Percentiles rank a stretch among this genome's conserved stretches.
phyloP scores from a whole-genome alignment of 2,797 vertebrate genomes.

The Onychomys torridus region DNA sequence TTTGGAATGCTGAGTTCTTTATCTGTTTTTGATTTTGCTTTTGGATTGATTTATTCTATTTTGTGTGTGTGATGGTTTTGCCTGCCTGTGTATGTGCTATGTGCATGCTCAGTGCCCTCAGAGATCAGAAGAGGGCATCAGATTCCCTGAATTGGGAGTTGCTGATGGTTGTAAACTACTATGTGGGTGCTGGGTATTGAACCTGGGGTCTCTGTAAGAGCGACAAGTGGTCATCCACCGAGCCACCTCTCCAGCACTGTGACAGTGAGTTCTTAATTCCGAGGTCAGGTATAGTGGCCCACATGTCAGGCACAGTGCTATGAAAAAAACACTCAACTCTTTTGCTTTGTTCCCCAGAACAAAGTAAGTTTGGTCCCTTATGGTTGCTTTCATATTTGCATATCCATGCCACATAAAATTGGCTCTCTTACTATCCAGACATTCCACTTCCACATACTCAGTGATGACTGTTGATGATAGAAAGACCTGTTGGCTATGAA shows the following conservation, averaged over 20 bases:
- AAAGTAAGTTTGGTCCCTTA: conserved; percentile 28
- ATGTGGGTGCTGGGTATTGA: neutral
- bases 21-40: neutral
- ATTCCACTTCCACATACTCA: conserved; percentile 40
- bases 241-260: neutral
- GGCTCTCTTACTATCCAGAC: conserved; percentile 51
- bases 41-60: neutral
- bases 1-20: neutral
- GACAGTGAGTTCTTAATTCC: neutral
- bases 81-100: neutral
- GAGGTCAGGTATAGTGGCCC: neutral
- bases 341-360: neutral
- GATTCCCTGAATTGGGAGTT: neutral
- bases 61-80: neutral
- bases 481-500: conserved; percentile 63
- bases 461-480: conserved; percentile 20
- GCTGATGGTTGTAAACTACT: neutral
- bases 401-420: conserved; percentile 23
- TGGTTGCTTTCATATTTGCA: conserved; percentile 54
- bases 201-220: neutral
- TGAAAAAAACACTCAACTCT: neutral
- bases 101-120: too few species aligned
- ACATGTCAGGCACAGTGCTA: neutral
- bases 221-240: neutral
- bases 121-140: neutral